Evolutionary conservation across 2,888 invertebrate species (phyloP), one percentile per base, ranked within the genome.

Genomic region (Gymnocheta viridis): DNA sequence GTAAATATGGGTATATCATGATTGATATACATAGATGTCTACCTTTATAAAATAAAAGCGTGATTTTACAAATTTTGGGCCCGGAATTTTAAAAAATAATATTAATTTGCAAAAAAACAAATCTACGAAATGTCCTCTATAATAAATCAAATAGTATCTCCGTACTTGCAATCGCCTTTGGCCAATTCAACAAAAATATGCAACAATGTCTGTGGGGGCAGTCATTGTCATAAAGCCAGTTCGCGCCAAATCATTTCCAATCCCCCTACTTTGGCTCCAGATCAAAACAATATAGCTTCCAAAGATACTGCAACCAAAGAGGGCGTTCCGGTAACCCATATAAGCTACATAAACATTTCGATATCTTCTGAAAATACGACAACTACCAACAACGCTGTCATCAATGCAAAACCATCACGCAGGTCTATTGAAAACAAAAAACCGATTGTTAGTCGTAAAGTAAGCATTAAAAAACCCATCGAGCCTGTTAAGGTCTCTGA

Each of bases 161-260:
- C 60, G 10, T 44, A 56, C n/a, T 12, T 76, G n/a, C 3, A 67
- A 35, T 35, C 66, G 10, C 67, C 67, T 27, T 67, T 77, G 27
- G 67, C 77, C 0, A 67, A 69, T 60, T 69, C 77, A 14, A 67
- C 77, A n/a, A 58, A 77, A 77, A 24, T 76, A 49, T 12, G 6
- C 12, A 49, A 73, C 10, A 62, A 14, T 7, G 29, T 17, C 24
- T 7, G 6, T 14, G 35, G 14, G 1, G 17, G 38, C 38, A n/a
- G n/a, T 9, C 14, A 4, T 12, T 41, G 19, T 27, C 14, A 12
- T 6, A 27, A 12, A 17, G 12, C 22, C 12, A 14, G 14, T 35
- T 51, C 22, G n/a, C 51, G 35, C 12, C 14, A n/a, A 7, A 62
- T 2, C 7, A 19, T 41, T n/a, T 41, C 24, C 19, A 22, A 14